Evolutionary conservation across 1,140 invertebrate species (phyloP).

Genomic region (Whitmania pigra): DNA sequence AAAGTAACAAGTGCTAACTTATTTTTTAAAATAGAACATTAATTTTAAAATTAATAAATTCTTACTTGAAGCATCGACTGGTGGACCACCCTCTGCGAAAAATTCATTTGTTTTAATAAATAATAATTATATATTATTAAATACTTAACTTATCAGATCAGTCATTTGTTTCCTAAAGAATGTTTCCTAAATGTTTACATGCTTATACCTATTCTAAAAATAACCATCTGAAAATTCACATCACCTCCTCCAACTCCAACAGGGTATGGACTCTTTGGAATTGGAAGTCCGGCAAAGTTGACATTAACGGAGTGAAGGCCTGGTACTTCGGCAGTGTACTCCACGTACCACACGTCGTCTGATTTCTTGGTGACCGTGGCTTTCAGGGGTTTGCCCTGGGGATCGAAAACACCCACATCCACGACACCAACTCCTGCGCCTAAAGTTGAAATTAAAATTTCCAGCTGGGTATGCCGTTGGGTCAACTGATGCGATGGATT

Average conservation of each 20-base stretch:
- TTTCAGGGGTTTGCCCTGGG: slow-evolving; percentile 58
- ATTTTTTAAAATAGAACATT: background rate
- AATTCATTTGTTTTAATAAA: background rate
- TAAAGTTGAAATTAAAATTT: slow-evolving; percentile 32
- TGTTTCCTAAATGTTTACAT: too few relatives aligned
- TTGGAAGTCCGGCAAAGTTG: slow-evolving; percentile 64
- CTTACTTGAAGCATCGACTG: slow-evolving; percentile 18
- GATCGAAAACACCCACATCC: slow-evolving; percentile 71
- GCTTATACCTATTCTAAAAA: too few relatives aligned
- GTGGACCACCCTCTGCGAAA: slow-evolving; percentile 13
- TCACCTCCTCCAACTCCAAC: slow-evolving; percentile 8
- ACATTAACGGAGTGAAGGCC: slow-evolving; percentile 78
- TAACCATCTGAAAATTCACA: too few relatives aligned
- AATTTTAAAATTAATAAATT: background rate
- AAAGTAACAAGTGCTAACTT: background rate
- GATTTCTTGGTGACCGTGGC: slow-evolving; percentile 33
- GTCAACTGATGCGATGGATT: background rate
- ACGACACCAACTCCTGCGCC: slow-evolving; percentile 69
- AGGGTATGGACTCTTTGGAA: slow-evolving; percentile 68
- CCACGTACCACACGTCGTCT: slow-evolving; percentile 50
- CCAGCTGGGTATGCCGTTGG: background rate
- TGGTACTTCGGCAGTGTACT: slow-evolving; percentile 59
- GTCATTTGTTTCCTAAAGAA: too few relatives aligned
- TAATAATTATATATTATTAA: too few relatives aligned
- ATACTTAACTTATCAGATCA: too few relatives aligned